Base-by-base conservation (phyloP, 2,113 vertebrate genomes). In the Eleginops maclovinus region DNA sequence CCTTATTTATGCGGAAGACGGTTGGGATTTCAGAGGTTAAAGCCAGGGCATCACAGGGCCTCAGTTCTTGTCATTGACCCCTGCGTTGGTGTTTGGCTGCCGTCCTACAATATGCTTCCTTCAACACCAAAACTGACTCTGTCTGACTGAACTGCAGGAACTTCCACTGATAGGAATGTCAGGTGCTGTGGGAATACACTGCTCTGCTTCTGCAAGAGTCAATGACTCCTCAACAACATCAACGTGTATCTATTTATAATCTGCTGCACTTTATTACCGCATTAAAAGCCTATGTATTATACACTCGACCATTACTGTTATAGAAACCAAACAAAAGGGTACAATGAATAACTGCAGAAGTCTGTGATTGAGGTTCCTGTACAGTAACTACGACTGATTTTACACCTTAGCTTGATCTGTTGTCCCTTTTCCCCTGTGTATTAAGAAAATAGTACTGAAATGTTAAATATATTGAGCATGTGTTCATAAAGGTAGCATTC, bases 1-100 rank as follows among this genome's bases (percentile, higher is more conserved):
- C 77, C 81, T 79, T 43, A 81, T 83, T 76, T 64, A 86, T 79
- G 64, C 71, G 51, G 50, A 59, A 62, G 50, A 1, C 43, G 22
- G 22, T 69, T 28, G 61, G 72, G 67, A 55, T 12, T 55, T n/a
- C 8, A 19, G 77, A 75, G 83, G 87, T 84, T 77, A 81, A 82
- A 73, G 80, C 11, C 8, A 26, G 75, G 80, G 68, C 68, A 44
- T 28, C 13, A 1, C 54, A 7, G 40, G 49, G 31, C 41, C 2
- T 5, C 17, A 1, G 58, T 12, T 68, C 16, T 49, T 15, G 65
- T 51, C 55, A 36, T 53, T 72, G 79, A 82, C 66, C 66, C 49
- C 6, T 17, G 61, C 50, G 64, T 85, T 58, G 72, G 72, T 67
- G 79, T 76, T 75, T 67, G 69, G 58, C 58, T 70, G 64, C 44